Evolutionary conservation across 2,888 invertebrate genomes (phyloP).

Genomic region (Trichopoda pennipes): DNA sequence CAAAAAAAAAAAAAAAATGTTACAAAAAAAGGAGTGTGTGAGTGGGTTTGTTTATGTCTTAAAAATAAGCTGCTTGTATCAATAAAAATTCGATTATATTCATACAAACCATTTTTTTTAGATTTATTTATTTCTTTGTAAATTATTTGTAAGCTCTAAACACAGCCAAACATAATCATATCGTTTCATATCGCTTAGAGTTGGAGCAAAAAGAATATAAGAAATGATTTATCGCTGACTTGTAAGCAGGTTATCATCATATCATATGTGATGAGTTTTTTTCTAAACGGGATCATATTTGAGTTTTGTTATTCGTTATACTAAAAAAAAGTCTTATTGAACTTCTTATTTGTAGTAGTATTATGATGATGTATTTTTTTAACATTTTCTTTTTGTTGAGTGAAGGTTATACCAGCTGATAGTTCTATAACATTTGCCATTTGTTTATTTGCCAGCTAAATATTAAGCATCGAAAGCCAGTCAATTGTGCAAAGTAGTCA

Average conservation of each 20-base stretch:
- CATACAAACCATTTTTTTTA: conserved; percentile 56
- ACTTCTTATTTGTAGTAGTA: conserved; percentile 39
- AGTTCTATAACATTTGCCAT: not conserved
- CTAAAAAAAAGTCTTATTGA: conserved; percentile 44
- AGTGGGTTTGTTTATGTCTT: conserved; percentile 63
- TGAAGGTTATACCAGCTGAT: not conserved
- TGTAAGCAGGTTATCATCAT: conserved; percentile 68
- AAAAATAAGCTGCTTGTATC: conserved; percentile 80
- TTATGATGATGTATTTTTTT: not conserved
- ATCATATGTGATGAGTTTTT: conserved; percentile 66
- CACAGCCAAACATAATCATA: conserved; percentile 11
- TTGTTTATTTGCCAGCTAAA: not conserved
- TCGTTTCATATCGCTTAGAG: not conserved
- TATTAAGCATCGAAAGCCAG: conserved; percentile 19
- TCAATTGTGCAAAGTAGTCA: conserved; percentile 51
- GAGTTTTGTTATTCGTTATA: conserved; percentile 10
- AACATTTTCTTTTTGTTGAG: not conserved
- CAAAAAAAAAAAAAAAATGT: not conserved
- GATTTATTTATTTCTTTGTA: conserved; percentile 54
- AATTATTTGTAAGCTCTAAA: conserved; percentile 50
- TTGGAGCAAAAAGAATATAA: conserved; percentile 25
- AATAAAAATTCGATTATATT: conserved; percentile 81
- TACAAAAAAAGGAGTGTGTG: not conserved
- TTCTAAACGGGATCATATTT: conserved; percentile 65
- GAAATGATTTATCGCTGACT: conserved; percentile 68